A percentile compares a stretch with the other conserved stretches of the same genome.
These are phyloP conservation scores for Agraylea sexmaculata DNA, from an alignment of 1,140 invertebrate species.

Conservation along the genomic window DNA sequence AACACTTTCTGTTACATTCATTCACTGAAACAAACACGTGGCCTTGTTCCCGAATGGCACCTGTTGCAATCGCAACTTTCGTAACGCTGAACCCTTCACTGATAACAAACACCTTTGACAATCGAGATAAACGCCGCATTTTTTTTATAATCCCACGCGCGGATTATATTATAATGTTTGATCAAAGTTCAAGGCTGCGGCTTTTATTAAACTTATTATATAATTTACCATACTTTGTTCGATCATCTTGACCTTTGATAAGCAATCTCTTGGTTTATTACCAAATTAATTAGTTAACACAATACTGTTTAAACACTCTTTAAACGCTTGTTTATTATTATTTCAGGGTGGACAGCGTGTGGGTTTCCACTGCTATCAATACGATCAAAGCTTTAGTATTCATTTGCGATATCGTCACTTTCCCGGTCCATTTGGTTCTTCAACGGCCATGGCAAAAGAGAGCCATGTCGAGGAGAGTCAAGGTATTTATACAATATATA, in stretches of 20 bases:
- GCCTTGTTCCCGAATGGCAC: too few relatives aligned
- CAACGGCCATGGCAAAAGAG: conserved; percentile 80
- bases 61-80: background rate
- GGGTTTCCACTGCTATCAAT: conserved; percentile 59
- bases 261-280: background rate
- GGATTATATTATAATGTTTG: background rate
- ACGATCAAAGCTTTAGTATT: conserved; percentile 66
- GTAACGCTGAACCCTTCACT: background rate
- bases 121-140: conserved; percentile 1
- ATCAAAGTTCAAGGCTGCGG: background rate
- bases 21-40: background rate
- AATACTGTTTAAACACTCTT: background rate
- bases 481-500: too few relatives aligned
- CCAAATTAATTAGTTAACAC: background rate
- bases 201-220: background rate
- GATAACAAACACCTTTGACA: background rate
- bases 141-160: background rate
- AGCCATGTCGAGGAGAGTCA: conserved; percentile 57
- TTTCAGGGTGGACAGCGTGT: conserved; percentile 65
- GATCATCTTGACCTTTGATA: background rate
- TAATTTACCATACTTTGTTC: background rate
- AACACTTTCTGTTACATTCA: background rate
- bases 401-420: conserved; percentile 81
- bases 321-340: conserved; percentile 16
- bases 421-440: conserved; percentile 76